These are phyloP conservation scores for Eospalax fontanierii DNA, from an alignment of 2,797 vertebrate genomes.

Conservation along the genomic window DNA sequence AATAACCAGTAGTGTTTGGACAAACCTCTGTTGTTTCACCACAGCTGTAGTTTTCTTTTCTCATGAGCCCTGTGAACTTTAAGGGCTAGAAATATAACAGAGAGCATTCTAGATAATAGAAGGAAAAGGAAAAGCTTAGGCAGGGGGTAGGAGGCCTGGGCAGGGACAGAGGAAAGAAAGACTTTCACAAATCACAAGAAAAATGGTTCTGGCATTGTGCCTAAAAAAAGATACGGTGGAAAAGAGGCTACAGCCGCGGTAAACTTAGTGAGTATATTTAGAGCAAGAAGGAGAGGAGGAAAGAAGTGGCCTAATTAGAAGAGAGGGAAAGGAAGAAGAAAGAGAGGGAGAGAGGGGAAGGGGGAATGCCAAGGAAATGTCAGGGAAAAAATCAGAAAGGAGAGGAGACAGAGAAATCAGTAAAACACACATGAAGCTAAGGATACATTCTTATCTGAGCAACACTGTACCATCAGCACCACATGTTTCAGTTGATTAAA, in stretches of 20 bases:
- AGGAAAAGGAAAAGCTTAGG: constrained; percentile 90
- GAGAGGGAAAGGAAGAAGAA: constrained; percentile 76
- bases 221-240: constrained; percentile 87
- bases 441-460: constrained; percentile 79
- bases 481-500: constrained; percentile 84
- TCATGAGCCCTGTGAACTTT: constrained; percentile 88
- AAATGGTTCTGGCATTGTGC: constrained; percentile 87
- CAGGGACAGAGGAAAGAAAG: constrained; percentile 90
- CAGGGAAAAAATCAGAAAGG: constrained; percentile 76
- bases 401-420: constrained; percentile 84
- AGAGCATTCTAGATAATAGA: constrained; percentile 88
- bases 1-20: constrained; percentile 85
- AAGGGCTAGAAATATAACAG: constrained; percentile 89
- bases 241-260: constrained; percentile 85
- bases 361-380: constrained; percentile 81
- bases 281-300: constrained; percentile 86
- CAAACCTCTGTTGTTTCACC: constrained; percentile 88
- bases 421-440: constrained; percentile 75
- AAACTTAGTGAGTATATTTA: constrained; percentile 87
- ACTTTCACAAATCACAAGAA: constrained; percentile 90
- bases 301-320: constrained; percentile 89
- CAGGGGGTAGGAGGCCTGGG: constrained; percentile 90
- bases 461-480: constrained; percentile 75
- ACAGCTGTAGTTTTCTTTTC: constrained; percentile 87
- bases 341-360: constrained; percentile 66